Conservation (phyloP, 1,140 invertebrate species). For the Halesus radiatus region DNA sequence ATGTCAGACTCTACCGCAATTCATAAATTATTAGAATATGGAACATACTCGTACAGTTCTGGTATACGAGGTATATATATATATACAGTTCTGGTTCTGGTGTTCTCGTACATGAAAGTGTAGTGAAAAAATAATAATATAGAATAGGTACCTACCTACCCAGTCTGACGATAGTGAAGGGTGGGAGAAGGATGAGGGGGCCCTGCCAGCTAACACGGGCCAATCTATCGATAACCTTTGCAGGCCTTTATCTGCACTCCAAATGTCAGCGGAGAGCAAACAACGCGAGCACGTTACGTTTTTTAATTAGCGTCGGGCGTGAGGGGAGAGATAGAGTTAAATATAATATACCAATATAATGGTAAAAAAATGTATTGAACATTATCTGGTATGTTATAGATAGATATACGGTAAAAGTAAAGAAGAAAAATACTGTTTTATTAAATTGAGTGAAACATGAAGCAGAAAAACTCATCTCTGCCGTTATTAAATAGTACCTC, state of each 20-base stretch:
- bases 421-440: too few species aligned
- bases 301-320: slow-evolving; percentile 16
- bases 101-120: too few species aligned
- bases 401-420: too few species aligned
- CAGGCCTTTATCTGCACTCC: slow-evolving; percentile 12
- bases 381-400: too few species aligned
- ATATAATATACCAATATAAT: not conserved
- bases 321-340: not conserved
- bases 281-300: slow-evolving; percentile 12
- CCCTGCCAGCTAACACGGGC: not conserved
- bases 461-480: too few species aligned
- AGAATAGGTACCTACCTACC: not conserved
- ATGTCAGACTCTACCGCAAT: too few species aligned
- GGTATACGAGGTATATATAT: too few species aligned
- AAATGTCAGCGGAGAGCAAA: slow-evolving; percentile 20
- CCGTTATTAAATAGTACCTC: too few species aligned
- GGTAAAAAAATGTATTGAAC: not conserved
- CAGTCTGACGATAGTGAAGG: not conserved
- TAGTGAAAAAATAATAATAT: not conserved
- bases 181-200: not conserved
- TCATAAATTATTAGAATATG: not conserved
- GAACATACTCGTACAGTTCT: not conserved
- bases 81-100: too few species aligned
- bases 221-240: slow-evolving; percentile 21
- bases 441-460: too few species aligned